These are phyloP conservation scores for Fringilla coelebs DNA, from an alignment of 2,797 vertebrate species.

Conservation along the genomic window DNA sequence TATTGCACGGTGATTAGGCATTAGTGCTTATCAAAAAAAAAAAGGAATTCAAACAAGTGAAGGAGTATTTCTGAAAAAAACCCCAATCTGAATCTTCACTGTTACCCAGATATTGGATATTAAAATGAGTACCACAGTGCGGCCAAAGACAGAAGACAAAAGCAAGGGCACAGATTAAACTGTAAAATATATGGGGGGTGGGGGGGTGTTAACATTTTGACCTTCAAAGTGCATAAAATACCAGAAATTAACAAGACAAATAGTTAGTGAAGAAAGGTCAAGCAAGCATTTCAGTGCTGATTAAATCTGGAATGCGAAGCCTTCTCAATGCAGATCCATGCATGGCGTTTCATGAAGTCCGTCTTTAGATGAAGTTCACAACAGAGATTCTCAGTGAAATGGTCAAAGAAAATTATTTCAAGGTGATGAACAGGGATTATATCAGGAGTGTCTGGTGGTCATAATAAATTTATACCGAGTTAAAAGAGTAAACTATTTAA, in stretches of 20 bases:
- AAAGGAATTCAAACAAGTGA: neutral
- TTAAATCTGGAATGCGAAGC: neutral
- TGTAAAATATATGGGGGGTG: neutral
- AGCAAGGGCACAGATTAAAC: neutral
- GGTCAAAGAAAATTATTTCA: neutral
- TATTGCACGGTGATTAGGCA: neutral
- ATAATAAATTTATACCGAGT: neutral
- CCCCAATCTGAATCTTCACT: neutral
- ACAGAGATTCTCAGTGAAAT: neutral
- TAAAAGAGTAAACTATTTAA: neutral
- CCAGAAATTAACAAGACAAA: neutral
- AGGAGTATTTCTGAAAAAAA: neutral
- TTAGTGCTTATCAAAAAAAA: neutral
- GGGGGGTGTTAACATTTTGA: neutral
- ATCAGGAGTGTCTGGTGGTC: neutral
- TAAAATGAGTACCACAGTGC: neutral
- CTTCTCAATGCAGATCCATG: neutral
- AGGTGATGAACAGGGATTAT: neutral
- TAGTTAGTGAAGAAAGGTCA: neutral
- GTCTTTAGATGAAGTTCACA: neutral
- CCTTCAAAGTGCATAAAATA: neutral
- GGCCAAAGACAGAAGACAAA: neutral
- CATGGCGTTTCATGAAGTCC: neutral
- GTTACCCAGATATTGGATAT: neutral
- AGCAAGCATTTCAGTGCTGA: neutral